These are phyloP conservation scores for Morus bassanus DNA, from an alignment of 2,797 vertebrate genomes.

Conservation along the genomic window DNA sequence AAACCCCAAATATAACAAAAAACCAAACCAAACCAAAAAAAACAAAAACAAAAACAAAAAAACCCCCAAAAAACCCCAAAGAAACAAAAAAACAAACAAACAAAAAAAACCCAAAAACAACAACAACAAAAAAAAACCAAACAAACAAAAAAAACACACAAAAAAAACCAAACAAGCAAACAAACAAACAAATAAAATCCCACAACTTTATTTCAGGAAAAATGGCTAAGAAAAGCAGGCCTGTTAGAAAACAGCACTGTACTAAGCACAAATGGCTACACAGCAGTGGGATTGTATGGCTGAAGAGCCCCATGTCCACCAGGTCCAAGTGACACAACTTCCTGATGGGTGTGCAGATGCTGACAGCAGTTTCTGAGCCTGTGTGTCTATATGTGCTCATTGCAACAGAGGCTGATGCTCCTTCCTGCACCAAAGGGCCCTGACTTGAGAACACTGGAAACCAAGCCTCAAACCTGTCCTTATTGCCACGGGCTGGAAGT, in stretches of 20 bases:
- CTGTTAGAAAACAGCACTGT: background rate
- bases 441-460: background rate
- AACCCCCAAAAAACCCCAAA: no score
- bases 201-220: background rate
- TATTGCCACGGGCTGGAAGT: background rate
- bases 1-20: background rate
- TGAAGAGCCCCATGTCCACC: background rate
- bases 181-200: background rate
- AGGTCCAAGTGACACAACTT: background rate
- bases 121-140: background rate
- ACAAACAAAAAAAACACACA: background rate
- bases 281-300: background rate
- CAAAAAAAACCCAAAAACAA: background rate
- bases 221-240: background rate
- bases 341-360: background rate
- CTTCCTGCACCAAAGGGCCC: accelerated
- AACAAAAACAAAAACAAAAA: background rate
- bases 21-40: no score
- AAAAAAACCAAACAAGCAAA: no score
- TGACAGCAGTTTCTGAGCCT: background rate
- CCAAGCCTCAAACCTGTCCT: background rate
- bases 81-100: background rate
- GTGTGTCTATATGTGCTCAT: accelerated
- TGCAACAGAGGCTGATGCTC: accelerated
- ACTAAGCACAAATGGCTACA: background rate